Conservation (phyloP, 1,140 invertebrate genomes). For the Hylyphantes graminicola region DNA sequence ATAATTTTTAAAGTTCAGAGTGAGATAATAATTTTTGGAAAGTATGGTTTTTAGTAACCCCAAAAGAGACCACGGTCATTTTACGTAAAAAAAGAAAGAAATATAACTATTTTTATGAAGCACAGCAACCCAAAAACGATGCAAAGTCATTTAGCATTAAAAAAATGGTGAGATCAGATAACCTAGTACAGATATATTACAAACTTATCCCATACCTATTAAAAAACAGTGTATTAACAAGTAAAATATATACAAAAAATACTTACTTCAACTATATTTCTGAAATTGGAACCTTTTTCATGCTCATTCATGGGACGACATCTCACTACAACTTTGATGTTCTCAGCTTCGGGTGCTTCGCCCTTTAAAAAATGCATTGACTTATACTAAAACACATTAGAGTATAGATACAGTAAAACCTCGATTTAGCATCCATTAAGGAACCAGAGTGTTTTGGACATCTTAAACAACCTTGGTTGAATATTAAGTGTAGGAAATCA, state of each 20-base stretch:
- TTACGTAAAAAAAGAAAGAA: too few relatives aligned
- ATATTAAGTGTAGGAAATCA: too few relatives aligned
- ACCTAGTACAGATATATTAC: not conserved
- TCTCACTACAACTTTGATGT: conserved; percentile 84
- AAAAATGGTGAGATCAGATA: not conserved
- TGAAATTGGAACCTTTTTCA: conserved; percentile 77
- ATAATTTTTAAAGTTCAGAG: too few relatives aligned
- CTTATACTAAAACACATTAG: not conserved
- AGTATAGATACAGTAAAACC: not conserved
- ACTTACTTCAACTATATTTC: conserved; percentile 73
- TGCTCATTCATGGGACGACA: conserved; percentile 86
- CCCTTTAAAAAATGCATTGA: conserved; percentile 7
- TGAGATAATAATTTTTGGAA: too few relatives aligned
- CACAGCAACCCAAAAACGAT: not conserved
- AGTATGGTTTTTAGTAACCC: too few relatives aligned
- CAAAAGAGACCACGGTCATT: too few relatives aligned
- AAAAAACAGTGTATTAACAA: not conserved
- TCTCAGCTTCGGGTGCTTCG: conserved; percentile 66
- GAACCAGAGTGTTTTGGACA: too few relatives aligned
- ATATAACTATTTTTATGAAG: not conserved
- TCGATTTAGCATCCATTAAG: not conserved
- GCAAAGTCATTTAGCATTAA: not conserved
- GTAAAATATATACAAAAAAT: not conserved
- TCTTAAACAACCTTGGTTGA: too few relatives aligned
- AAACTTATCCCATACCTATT: not conserved